Evolutionary conservation across 1,140 invertebrate species (phyloP).

Genomic region (Coelopa frigida): DNA sequence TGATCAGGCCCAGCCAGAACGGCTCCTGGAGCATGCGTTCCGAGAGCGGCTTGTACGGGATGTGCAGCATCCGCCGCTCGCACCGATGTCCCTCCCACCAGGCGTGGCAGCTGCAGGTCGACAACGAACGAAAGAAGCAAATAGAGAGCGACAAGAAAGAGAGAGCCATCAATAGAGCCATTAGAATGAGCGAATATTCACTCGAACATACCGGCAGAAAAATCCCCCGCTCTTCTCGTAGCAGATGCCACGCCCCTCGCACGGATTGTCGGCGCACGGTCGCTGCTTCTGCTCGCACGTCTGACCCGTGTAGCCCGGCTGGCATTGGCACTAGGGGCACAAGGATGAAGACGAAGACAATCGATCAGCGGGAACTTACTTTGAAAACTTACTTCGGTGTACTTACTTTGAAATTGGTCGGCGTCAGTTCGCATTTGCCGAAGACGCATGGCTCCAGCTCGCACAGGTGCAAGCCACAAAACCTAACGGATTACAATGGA

Average conservation of each 20-base stretch:
- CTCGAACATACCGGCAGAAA: slow-evolving; percentile 48
- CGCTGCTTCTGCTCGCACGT: slow-evolving; percentile 57
- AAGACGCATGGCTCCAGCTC: slow-evolving; percentile 63
- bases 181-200: no score
- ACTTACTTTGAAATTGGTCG: slow-evolving; percentile 43
- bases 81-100: slow-evolving; percentile 62
- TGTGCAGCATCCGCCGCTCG: slow-evolving; percentile 55
- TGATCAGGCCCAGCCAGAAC: slow-evolving; percentile 74
- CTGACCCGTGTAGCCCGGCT: slow-evolving; percentile 56
- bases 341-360: slow-evolving; percentile 1
- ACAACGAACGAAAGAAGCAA: no score
- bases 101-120: slow-evolving; percentile 51
- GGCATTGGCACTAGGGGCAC: slow-evolving; percentile 50
- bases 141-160: no score
- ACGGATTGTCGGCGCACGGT: slow-evolving; percentile 62
- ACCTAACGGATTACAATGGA: slow-evolving; percentile 36
- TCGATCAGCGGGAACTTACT: background rate
- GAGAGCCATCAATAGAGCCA: no score
- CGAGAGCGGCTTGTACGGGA: slow-evolving; percentile 61
- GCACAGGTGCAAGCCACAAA: slow-evolving; percentile 63
- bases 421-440: slow-evolving; percentile 57
- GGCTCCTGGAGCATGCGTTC: slow-evolving; percentile 73
- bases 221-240: slow-evolving; percentile 55
- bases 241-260: slow-evolving; percentile 62
- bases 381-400: background rate